Conservation (phyloP, 2,888 invertebrate species). For the Elmis aenea region DNA sequence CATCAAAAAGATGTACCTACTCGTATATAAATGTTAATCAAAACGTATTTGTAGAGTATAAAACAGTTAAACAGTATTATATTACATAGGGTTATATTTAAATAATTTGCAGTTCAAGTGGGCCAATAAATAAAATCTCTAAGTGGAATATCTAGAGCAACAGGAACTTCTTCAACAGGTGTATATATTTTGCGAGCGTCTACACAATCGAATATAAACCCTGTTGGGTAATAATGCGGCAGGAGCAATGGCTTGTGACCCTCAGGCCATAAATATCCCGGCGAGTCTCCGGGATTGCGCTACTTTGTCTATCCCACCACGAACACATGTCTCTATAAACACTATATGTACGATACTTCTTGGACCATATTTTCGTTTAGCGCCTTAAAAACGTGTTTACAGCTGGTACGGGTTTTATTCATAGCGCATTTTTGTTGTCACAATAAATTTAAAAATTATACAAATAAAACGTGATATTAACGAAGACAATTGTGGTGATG, state of each 20-base stretch:
- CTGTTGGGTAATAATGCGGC: slow-evolving; percentile 48
- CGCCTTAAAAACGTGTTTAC: too few relatives aligned
- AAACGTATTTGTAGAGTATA: too few relatives aligned
- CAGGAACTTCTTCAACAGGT: slow-evolving; percentile 46
- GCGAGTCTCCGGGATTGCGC: slow-evolving; percentile 40
- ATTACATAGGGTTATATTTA: too few relatives aligned
- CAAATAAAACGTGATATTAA: too few relatives aligned
- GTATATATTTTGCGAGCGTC: slow-evolving; percentile 46
- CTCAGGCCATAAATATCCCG: slow-evolving; percentile 47
- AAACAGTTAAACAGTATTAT: too few relatives aligned
- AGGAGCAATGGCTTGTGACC: slow-evolving; percentile 49
- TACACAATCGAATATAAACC: slow-evolving; percentile 46
- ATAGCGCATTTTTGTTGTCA: too few relatives aligned
- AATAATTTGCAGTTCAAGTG: not conserved
- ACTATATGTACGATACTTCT: slow-evolving; percentile 15
- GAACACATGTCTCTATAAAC: slow-evolving; percentile 22
- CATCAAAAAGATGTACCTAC: too few relatives aligned
- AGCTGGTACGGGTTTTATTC: too few relatives aligned
- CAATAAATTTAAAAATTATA: too few relatives aligned
- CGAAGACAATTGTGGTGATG: not conserved
- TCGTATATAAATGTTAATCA: too few relatives aligned
- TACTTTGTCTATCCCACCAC: slow-evolving; percentile 24
- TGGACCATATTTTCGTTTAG: too few relatives aligned
- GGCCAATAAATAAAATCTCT: slow-evolving; percentile 6
- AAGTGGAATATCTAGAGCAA: slow-evolving; percentile 22